Base-by-base conservation (phyloP, 2,113 vertebrate genomes). In the Burhinus oedicnemus region DNA sequence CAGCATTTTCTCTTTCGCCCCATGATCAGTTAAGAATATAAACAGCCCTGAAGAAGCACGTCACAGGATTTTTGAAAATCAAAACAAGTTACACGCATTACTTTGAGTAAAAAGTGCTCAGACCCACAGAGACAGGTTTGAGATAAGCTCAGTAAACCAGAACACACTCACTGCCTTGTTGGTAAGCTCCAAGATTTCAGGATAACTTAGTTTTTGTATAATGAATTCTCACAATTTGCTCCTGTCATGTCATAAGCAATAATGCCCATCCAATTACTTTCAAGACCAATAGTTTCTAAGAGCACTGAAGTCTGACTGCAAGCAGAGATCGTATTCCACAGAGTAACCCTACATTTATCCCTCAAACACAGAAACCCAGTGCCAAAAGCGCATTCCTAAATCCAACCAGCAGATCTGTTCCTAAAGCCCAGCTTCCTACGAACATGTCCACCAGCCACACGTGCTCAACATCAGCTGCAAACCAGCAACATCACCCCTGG, bases 361-460 rank as follows among this genome's bases (percentile, higher is more conserved):
- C 32, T 36, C 87, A n/a, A 23, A 54, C 36, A 9, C 27, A 71
- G 44, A 55, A 65, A 21, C 36, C 34, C 30, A 5, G 57, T 5
- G 12, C 47, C 52, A 21, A 30, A 26, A 27, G 45, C 3, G 0
- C 2, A 8, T 6, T 40, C 80, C 88, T 1, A 4, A 52, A 60
- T 5, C 61, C 55, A 30, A 3, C 27, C 54, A 29, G 47, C 47
- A 45, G 83, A 26, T 12, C 27, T 19, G 0, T 3, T 36, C 40
- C 57, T 12, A 8, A 6, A 34, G 27, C 23, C 36, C 34, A 18
- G 25, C 55, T 58, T 57, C 66, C 66, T 15, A 18, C 0, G 6
- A 29, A 11, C 22, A 5, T 0, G 1, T 62, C 60, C 68, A 42
- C 34, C 64, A n/a, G 54, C 71, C 40, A 11, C 25, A 4, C 0